Evolutionary conservation across 2,113 vertebrate genomes (phyloP).

Genomic region (Zapus hudsonius): DNA sequence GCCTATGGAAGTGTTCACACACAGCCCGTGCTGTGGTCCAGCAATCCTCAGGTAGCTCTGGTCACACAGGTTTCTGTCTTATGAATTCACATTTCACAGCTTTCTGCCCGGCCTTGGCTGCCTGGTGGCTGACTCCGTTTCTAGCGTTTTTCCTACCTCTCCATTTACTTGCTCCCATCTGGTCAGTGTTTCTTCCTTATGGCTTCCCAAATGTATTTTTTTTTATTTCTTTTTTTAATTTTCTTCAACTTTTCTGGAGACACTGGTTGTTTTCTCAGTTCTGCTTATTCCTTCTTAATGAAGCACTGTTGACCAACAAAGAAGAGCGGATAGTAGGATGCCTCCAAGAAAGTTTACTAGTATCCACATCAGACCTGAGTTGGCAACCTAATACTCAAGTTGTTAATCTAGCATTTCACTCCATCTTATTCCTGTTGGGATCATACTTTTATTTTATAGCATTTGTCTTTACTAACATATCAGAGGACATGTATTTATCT

Average conservation of each 20-base stretch:
- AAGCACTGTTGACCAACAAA: background rate
- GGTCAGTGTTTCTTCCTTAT: slow-evolving; percentile 10
- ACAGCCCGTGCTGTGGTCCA: background rate
- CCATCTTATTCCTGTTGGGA: background rate
- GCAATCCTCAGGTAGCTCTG: background rate
- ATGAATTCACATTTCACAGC: background rate
- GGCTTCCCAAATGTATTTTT: slow-evolving; percentile 1
- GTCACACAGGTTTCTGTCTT: background rate
- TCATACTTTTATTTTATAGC: background rate
- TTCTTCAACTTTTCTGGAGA: background rate
- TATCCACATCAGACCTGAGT: background rate
- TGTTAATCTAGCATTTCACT: background rate
- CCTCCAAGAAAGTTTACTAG: background rate
- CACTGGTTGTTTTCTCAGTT: background rate
- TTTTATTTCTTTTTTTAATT: no score
- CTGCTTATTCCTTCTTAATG: background rate
- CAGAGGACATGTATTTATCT: background rate
- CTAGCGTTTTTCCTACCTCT: background rate
- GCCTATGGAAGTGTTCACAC: slow-evolving; percentile 6
- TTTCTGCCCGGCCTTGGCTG: background rate
- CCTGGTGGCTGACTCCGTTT: no score
- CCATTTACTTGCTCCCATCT: slow-evolving; percentile 5
- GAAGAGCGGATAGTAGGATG: background rate
- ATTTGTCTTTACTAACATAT: background rate
- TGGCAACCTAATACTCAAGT: background rate